phyloP scores from a whole-genome alignment of 2,113 vertebrate species.

The Erythrocercus mccallii region DNA sequence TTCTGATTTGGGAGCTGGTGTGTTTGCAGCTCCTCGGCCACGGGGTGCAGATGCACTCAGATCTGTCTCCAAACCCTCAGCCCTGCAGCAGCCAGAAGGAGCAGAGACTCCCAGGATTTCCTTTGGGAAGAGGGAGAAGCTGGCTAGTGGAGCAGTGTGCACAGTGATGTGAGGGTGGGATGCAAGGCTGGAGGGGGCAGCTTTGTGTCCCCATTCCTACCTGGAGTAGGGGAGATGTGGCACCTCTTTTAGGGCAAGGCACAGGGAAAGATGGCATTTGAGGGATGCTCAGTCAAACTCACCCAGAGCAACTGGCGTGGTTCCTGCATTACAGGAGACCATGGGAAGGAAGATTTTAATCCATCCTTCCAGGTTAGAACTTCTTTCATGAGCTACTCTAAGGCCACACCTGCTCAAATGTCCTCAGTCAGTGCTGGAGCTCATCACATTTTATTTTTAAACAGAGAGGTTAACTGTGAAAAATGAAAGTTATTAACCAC shows the following conservation, averaged over 20 bases:
- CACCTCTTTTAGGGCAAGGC: background rate
- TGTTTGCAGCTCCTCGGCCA: background rate
- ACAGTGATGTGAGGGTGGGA: background rate
- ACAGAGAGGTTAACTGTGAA: background rate
- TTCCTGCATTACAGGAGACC: background rate
- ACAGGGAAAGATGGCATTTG: background rate
- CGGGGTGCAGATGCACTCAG: background rate
- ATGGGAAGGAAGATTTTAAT: background rate
- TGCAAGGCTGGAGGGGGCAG: background rate
- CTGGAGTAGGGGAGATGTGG: background rate
- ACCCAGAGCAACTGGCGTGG: rapidly evolving
- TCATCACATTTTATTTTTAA: background rate
- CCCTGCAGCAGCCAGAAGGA: background rate
- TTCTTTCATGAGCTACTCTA: background rate
- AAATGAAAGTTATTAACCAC: background rate
- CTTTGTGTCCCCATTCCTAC: background rate
- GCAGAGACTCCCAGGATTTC: background rate
- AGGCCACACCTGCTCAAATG: background rate
- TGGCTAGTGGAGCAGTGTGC: background rate
- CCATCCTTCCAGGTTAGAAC: background rate
- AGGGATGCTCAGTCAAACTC: background rate
- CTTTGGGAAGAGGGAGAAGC: background rate
- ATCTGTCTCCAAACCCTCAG: background rate
- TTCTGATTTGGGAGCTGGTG: constrained; percentile 19
- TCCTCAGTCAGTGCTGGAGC: background rate